A percentile compares a stretch with the other conserved stretches of the same genome.
Evolutionary conservation across 2,888 invertebrate species (phyloP).

Genomic region (Ormyrus rosae): DNA sequence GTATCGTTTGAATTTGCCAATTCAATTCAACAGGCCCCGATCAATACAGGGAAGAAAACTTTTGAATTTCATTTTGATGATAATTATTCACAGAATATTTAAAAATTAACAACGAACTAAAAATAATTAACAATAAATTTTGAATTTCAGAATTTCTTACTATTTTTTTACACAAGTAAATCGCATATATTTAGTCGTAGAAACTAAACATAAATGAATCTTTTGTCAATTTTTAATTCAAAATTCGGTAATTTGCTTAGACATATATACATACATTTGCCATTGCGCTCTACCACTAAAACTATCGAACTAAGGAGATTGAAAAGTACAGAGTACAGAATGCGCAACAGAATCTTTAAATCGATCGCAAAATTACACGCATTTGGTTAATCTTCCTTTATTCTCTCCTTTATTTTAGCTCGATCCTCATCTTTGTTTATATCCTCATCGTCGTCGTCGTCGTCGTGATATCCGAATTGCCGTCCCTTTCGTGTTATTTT

Average conservation of each 20-base stretch:
- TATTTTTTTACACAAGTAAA: too few species aligned
- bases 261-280: constrained; percentile 16
- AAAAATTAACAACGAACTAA: constrained; percentile 14
- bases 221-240: not conserved
- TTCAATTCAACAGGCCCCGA: too few species aligned
- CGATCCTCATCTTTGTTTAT: not conserved
- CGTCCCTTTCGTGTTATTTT: constrained; percentile 1
- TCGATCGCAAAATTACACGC: constrained; percentile 31
- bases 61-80: constrained; percentile 10
- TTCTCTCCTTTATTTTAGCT: not conserved
- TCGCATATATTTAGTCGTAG: too few species aligned
- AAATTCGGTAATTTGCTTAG: not conserved
- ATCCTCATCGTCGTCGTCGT: not conserved
- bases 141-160: too few species aligned
- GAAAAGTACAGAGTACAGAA: not conserved
- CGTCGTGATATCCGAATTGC: not conserved
- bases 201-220: too few species aligned
- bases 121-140: not conserved
- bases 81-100: not conserved
- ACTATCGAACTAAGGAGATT: constrained; percentile 25
- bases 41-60: not conserved
- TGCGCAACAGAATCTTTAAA: constrained; percentile 33
- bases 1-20: too few species aligned
- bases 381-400: constrained; percentile 39
- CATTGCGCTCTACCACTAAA: constrained; percentile 18